Conservation (phyloP, 2,888 invertebrate genomes). For the Gisinianus flammeolus region DNA sequence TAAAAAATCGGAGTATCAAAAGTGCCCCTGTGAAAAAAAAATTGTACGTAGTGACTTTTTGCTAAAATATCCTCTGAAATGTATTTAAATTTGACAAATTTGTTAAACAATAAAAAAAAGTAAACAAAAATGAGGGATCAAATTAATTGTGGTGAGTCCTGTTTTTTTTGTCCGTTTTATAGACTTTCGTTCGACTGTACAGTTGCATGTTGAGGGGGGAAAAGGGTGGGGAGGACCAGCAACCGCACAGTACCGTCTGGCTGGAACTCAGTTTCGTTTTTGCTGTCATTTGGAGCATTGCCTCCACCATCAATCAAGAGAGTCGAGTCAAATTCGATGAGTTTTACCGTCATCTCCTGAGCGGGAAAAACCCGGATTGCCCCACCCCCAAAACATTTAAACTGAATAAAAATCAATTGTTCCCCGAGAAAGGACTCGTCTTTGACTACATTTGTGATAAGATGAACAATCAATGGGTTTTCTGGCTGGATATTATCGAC, state of each 20-base stretch:
- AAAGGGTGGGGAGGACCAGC: slow-evolving; percentile 66
- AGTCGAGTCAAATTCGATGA: slow-evolving; percentile 78
- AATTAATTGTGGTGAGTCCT: too few species aligned
- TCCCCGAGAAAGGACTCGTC: slow-evolving; percentile 82
- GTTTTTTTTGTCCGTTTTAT: too few species aligned
- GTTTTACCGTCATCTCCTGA: slow-evolving; percentile 77
- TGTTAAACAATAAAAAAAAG: too few species aligned
- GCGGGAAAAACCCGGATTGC: slow-evolving; percentile 73
- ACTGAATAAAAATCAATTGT: slow-evolving; percentile 84
- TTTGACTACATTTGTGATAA: slow-evolving; percentile 92
- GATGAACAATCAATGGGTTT: slow-evolving; percentile 87
- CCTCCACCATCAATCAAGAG: slow-evolving; percentile 75
- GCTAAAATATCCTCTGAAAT: too few species aligned
- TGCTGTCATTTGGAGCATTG: slow-evolving; percentile 85
- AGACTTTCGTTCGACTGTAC: slow-evolving; percentile 78
- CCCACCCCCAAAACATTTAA: slow-evolving; percentile 89
- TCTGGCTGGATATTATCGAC: slow-evolving; percentile 76
- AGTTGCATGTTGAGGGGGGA: slow-evolving; percentile 74
- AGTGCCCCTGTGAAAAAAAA: too few species aligned
- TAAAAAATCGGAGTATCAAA: too few species aligned
- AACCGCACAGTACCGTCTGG: slow-evolving; percentile 75
- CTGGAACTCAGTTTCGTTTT: slow-evolving; percentile 87
- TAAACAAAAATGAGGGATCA: too few species aligned
- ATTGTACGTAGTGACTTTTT: too few species aligned
- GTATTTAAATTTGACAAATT: too few species aligned